Evolutionary conservation across 1,140 invertebrate genomes (phyloP).

Genomic region (Drosophila ananassae): DNA sequence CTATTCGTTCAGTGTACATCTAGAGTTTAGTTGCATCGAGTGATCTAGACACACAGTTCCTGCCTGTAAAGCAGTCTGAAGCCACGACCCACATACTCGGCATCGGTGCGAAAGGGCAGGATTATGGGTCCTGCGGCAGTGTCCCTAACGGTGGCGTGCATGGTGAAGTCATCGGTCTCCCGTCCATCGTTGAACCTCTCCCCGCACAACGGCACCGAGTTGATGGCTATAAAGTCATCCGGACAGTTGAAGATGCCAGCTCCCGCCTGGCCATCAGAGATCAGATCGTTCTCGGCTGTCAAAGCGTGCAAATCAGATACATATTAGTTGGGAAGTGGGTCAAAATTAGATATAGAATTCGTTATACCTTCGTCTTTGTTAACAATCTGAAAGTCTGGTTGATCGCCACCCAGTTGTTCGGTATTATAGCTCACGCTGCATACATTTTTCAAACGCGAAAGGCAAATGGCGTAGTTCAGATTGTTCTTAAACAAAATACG

Average conservation of each 20-base stretch:
- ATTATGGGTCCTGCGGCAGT: conserved; percentile 85
- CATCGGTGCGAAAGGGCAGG: conserved; percentile 85
- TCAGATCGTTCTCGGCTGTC: conserved; percentile 82
- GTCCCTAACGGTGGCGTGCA: conserved; percentile 88
- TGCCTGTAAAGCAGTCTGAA: conserved; percentile 86
- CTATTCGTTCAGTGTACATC: no score
- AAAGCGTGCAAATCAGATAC: not conserved
- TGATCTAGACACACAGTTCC: conserved; percentile 84
- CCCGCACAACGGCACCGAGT: conserved; percentile 89
- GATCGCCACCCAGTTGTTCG: conserved; percentile 84
- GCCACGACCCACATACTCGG: conserved; percentile 85
- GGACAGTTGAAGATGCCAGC: conserved; percentile 90
- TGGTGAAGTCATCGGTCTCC: conserved; percentile 86
- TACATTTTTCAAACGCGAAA: conserved; percentile 86
- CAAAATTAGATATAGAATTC: not conserved
- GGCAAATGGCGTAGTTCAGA: conserved; percentile 91
- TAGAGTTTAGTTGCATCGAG: no score
- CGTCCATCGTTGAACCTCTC: conserved; percentile 89
- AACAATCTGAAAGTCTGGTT: conserved; percentile 86
- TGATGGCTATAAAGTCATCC: conserved; percentile 88
- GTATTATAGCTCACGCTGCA: conserved; percentile 89
- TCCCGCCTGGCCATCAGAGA: conserved; percentile 88
- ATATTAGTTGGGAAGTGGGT: conserved; percentile 2
- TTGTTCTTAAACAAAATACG: conserved; percentile 87
- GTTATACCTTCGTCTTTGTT: conserved; percentile 86